These are phyloP conservation scores for Sericinus montela DNA, from an alignment of 2,888 invertebrate species.

Conservation along the genomic window DNA sequence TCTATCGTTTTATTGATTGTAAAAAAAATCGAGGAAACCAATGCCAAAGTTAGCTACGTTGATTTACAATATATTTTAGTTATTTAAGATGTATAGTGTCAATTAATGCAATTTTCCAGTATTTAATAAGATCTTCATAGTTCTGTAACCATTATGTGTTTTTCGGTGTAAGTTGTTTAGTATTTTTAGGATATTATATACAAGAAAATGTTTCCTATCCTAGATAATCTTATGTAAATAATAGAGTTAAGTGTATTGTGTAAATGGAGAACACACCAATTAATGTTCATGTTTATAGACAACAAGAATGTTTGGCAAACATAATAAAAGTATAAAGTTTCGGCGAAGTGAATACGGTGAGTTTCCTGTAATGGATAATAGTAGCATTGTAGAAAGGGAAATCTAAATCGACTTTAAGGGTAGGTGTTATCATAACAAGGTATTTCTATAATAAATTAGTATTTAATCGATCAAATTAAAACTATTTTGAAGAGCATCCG, in stretches of 20 bases:
- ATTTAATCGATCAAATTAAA: conserved; percentile 55
- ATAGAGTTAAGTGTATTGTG: conserved; percentile 58
- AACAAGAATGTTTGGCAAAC: conserved; percentile 45
- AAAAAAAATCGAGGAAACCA: conserved; percentile 66
- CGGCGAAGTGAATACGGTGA: conserved; percentile 54
- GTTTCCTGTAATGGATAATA: conserved; percentile 75
- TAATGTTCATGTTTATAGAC: conserved; percentile 72
- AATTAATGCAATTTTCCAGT: conserved; percentile 73
- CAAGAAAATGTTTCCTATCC: conserved; percentile 76
- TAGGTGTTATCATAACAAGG: conserved; percentile 63
- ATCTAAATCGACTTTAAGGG: conserved; percentile 62
- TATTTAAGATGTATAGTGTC: conserved; percentile 76
- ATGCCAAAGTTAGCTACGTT: conserved; percentile 80
- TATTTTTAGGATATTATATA: conserved; percentile 68
- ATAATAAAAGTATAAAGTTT: conserved; percentile 36
- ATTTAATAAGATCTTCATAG: conserved; percentile 73
- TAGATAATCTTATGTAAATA: conserved; percentile 71
- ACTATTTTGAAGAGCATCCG: conserved; percentile 36
- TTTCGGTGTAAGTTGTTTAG: conserved; percentile 64
- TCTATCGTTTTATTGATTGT: conserved; percentile 68
- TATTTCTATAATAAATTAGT: conserved; percentile 66
- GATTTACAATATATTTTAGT: conserved; percentile 70
- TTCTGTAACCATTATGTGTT: conserved; percentile 59
- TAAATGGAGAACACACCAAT: conserved; percentile 74
- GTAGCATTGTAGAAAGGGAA: conserved; percentile 69